Percentiles rank a stretch among this genome's conserved stretches.
phyloP scores from a whole-genome alignment of 35 echinoderm and acorn worm genomes.

The Diadema setosum region DNA sequence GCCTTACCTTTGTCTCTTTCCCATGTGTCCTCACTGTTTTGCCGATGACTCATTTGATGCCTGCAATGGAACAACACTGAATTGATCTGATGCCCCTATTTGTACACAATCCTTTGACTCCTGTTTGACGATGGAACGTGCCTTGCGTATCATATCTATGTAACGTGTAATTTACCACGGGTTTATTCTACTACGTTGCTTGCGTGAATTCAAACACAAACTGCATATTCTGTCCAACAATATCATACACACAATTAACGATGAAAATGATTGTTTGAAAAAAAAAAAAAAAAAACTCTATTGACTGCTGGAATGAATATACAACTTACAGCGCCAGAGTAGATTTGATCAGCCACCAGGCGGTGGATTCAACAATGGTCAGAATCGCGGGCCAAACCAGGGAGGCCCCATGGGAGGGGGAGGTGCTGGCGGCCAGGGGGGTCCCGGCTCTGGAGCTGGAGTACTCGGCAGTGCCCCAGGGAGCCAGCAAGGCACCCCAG shows the following conservation, averaged over 20 bases:
- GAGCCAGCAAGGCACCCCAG: no score
- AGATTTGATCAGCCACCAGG: not conserved
- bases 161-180: not conserved
- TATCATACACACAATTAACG: no score
- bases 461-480: not conserved
- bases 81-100: slow-evolving; percentile 14
- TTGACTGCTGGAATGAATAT: no score
- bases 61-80: not conserved
- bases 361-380: not conserved
- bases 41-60: not conserved
- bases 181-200: not conserved
- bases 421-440: not conserved
- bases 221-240: not conserved
- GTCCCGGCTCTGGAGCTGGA: not conserved
- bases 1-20: not conserved
- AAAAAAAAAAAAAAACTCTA: no score
- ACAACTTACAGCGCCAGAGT: slow-evolving; percentile 12
- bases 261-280: no score
- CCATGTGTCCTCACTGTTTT: not conserved
- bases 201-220: not conserved
- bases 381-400: slow-evolving; percentile 4
- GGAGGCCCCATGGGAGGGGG: not conserved
- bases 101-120: not conserved
- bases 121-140: not conserved
- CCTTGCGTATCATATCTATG: not conserved